Base-by-base conservation (phyloP, 2,797 vertebrate species). In the Falco berigora region DNA sequence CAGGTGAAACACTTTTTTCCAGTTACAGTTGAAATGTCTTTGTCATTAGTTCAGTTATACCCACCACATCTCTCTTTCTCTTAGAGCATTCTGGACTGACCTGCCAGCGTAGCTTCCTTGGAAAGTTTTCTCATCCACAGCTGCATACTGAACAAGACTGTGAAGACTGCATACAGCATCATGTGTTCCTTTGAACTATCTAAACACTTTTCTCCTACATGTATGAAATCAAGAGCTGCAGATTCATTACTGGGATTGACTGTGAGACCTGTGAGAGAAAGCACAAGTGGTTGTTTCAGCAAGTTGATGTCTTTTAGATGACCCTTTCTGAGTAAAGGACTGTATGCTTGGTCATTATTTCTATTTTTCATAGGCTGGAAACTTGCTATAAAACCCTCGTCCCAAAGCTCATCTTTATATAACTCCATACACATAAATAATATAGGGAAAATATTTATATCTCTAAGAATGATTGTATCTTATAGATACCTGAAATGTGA, bases 21-120 rank as follows among this genome's bases (percentile, higher is more conserved):
- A 95, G 36, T 86, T 88, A 92, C 22, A 52, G 46, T 21, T 78
- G 75, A 92, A 92, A 94, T 50, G 36, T 83, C 59, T 96, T 77
- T 80, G 42, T 82, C 42, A 40, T 94, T 77, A 87, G 64, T 86
- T 34, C 55, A 46, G 52, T 89, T 82, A 56, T 49, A 81, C 21
- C 21, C 22, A 38, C 76, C 34, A 58, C 46, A 77, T 52, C 25
- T 84, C 55, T 64, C 27, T 72, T 36, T 56, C 49, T 59, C 14
- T 62, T 21, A 64, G 36, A 86, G 47, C 52, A 44, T 42, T 79
- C 93, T 49, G 36, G n/a, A 77, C 42, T 86, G 52, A 84, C 22
- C 42, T 69, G 63, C 27, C 40, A 62, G 64, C 47, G 2, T 21
- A 47, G n/a, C 36, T 79, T 89, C 44, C 49, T 72, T 71, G 27